phyloP scores from a whole-genome alignment of 2,888 invertebrate genomes.

The Gortyna flavago region DNA sequence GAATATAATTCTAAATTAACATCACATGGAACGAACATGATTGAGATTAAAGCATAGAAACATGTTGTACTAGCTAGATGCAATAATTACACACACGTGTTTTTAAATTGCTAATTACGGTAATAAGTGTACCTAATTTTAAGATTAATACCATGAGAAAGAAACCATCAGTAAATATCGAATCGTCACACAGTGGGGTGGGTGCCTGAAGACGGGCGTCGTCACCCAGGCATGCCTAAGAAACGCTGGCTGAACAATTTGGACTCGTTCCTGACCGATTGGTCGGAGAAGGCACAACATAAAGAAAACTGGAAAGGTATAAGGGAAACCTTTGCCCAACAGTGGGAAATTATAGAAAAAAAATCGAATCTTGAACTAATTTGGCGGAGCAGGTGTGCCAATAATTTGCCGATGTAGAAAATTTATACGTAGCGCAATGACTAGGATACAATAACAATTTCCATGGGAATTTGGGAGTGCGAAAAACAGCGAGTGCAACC shows the following conservation, averaged over 20 bases:
- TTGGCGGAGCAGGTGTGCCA: not conserved
- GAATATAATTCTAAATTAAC: slow-evolving; percentile 17
- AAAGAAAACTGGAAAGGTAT: not conserved
- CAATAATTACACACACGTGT: slow-evolving; percentile 10
- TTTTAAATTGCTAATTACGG: not conserved
- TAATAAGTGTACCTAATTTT: slow-evolving; percentile 13
- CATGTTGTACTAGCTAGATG: not conserved
- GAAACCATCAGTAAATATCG: too few species aligned
- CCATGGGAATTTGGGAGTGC: slow-evolving; percentile 13
- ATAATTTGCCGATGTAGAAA: not conserved
- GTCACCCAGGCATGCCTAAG: not conserved
- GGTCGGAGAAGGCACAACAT: not conserved
- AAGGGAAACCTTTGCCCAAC: not conserved
- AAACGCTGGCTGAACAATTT: not conserved
- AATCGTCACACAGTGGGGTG: not conserved
- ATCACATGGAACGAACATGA: slow-evolving; percentile 36
- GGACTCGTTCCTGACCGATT: not conserved
- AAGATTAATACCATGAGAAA: not conserved
- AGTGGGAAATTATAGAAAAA: not conserved
- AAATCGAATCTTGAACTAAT: not conserved
- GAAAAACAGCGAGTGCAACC: not conserved
- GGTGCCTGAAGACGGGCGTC: not conserved
- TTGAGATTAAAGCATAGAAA: slow-evolving; percentile 21
- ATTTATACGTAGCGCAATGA: not conserved
- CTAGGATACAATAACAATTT: slow-evolving; percentile 9